phyloP scores from a whole-genome alignment of 2,888 invertebrate species.

The Pomacea canaliculata region DNA sequence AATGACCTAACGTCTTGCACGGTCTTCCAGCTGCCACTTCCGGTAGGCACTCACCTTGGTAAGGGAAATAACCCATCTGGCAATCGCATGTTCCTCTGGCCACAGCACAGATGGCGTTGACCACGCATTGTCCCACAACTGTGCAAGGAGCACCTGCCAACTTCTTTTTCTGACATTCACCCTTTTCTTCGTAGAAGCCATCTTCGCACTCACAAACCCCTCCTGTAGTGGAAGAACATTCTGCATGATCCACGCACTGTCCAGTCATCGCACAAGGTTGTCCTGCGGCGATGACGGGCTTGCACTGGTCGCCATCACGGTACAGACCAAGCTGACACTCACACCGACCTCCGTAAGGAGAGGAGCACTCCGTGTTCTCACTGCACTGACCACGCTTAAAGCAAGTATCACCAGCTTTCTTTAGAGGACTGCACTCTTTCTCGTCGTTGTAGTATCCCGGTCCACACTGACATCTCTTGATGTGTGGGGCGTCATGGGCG shows the following conservation, averaged over 20 bases:
- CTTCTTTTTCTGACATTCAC: conserved; percentile 21
- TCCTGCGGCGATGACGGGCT: conserved; percentile 21
- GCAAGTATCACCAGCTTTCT: conserved; percentile 17
- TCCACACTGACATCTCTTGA: conserved; percentile 22
- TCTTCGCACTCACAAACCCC: conserved; percentile 23
- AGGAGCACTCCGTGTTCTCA: conserved; percentile 17
- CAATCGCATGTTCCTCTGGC: conserved; percentile 21
- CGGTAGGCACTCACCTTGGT: conserved; percentile 21
- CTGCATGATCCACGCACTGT: conserved; percentile 27
- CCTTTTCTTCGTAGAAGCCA: conserved; percentile 18
- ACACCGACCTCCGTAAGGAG: conserved; percentile 14
- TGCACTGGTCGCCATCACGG: conserved; percentile 22
- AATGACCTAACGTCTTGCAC: conserved; percentile 29
- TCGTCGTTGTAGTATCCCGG: conserved; percentile 25
- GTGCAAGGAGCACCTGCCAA: conserved; percentile 19
- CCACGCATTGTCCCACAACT: conserved; percentile 23
- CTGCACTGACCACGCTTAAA: conserved; percentile 20
- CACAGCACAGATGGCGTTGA: conserved; percentile 29
- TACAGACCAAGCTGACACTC: conserved; percentile 22
- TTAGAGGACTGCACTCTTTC: conserved; percentile 11
- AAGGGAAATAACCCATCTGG: conserved; percentile 20
- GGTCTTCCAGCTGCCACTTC: conserved; percentile 24
- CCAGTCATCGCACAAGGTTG: conserved; percentile 20
- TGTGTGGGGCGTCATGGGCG: conserved; percentile 13
- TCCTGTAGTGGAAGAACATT: conserved; percentile 16